A percentile compares a stretch with the other conserved stretches of the same genome.
phyloP scores from a whole-genome alignment of 1,140 invertebrate species.

The Argopecten irradians region DNA sequence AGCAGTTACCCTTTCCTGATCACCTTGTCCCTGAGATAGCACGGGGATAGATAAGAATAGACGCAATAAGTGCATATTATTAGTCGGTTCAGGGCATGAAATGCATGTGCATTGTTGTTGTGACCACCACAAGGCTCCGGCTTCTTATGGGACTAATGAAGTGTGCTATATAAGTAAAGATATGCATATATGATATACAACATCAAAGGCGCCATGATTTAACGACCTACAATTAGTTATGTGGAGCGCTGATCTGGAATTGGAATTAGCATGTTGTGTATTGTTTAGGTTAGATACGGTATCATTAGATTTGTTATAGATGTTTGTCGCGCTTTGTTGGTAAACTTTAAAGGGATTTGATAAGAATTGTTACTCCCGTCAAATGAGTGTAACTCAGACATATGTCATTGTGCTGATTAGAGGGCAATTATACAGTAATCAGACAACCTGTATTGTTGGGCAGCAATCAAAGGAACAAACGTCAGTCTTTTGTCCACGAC shows the following conservation, averaged over 20 bases:
- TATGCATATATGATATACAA: constrained; percentile 11
- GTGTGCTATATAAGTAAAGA: neutral
- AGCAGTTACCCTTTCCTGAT: neutral
- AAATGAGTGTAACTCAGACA: neutral
- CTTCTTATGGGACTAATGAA: neutral
- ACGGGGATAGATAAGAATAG: neutral
- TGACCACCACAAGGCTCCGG: neutral
- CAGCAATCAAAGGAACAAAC: neutral
- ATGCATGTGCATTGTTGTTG: neutral
- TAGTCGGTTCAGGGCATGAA: neutral
- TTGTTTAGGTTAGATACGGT: neutral
- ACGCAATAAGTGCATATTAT: neutral
- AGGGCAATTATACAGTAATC: too few relatives aligned
- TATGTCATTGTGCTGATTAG: too few relatives aligned
- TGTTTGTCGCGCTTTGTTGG: neutral
- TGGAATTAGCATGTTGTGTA: neutral
- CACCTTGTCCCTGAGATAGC: neutral
- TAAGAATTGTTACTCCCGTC: neutral
- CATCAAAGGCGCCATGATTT: neutral
- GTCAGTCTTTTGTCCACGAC: too few relatives aligned
- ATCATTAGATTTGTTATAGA: neutral
- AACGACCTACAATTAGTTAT: neutral
- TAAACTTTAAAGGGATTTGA: neutral
- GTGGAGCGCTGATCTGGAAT: neutral
- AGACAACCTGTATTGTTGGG: neutral